These are phyloP conservation scores for Centropyge bicolor DNA, from an alignment of 2,797 vertebrate genomes.

Conservation along the genomic window DNA sequence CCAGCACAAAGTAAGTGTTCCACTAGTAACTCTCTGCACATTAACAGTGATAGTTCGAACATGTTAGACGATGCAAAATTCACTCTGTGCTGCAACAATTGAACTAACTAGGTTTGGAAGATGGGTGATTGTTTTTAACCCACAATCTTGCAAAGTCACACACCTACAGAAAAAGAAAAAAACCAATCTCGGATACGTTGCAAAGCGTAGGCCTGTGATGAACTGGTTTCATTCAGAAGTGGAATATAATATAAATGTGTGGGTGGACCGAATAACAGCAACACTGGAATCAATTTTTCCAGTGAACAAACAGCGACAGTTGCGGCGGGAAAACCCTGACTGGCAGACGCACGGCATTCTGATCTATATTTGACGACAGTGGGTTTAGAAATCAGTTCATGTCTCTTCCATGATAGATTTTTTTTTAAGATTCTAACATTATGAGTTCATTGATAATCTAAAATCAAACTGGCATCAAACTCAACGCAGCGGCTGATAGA, in stretches of 20 bases:
- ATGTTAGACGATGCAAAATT: not conserved
- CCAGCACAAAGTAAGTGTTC: not conserved
- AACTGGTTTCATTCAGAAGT: slow-evolving; percentile 2
- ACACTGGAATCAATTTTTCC: not conserved
- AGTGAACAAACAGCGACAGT: not conserved
- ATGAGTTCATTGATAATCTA: too few relatives aligned
- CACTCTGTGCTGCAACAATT: not conserved
- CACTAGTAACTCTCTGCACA: not conserved
- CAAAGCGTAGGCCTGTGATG: not conserved
- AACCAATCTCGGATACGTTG: not conserved
- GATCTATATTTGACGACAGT: not conserved
- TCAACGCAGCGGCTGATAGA: not conserved
- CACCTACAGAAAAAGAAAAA: not conserved
- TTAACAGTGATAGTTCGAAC: not conserved
- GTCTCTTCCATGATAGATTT: not conserved
- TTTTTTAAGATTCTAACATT: too few relatives aligned
- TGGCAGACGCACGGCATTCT: not conserved
- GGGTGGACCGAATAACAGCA: not conserved
- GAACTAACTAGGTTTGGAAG: not conserved
- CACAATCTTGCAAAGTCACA: not conserved
- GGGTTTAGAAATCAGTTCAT: not conserved
- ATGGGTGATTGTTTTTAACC: not conserved
- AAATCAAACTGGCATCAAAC: too few relatives aligned
- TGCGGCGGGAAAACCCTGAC: not conserved
- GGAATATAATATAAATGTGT: not conserved